Evolutionary conservation across 2,888 invertebrate genomes (phyloP).

Genomic region (Tuta absoluta): DNA sequence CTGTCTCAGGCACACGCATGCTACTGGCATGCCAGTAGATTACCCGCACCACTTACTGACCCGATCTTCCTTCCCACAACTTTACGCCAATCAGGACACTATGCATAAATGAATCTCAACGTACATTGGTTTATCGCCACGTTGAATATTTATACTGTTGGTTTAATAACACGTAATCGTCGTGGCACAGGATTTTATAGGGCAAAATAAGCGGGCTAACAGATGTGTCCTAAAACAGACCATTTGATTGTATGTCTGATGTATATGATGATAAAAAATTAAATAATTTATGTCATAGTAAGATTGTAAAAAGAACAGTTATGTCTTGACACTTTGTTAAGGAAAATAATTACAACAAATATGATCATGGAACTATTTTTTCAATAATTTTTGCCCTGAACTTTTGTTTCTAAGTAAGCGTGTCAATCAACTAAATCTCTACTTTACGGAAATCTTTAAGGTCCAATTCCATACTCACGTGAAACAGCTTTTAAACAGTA

Average conservation of each 20-base stretch:
- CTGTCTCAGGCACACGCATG: neutral
- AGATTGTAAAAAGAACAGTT: neutral
- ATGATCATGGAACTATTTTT: no score
- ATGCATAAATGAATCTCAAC: constrained; percentile 70
- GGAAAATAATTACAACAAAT: neutral
- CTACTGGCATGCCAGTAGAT: neutral
- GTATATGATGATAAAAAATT: constrained; percentile 29
- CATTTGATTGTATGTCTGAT: constrained; percentile 22
- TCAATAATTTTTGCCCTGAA: no score
- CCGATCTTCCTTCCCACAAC: constrained; percentile 31
- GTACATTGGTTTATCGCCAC: constrained; percentile 56
- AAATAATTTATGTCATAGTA: constrained; percentile 9
- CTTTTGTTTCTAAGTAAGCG: no score
- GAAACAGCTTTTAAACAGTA: no score
- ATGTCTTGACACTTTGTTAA: neutral
- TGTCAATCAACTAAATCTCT: no score
- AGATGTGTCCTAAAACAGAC: constrained; percentile 5
- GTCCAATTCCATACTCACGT: no score
- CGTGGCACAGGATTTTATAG: constrained; percentile 28
- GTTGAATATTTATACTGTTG: constrained; percentile 55
- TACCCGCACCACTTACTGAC: neutral
- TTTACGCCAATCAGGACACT: constrained; percentile 54
- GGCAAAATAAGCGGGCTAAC: constrained; percentile 12
- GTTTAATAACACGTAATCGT: constrained; percentile 42
- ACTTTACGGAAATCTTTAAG: no score